Base-by-base conservation (phyloP, 2,888 invertebrate genomes). In the Drosophila multiciliata region DNA sequence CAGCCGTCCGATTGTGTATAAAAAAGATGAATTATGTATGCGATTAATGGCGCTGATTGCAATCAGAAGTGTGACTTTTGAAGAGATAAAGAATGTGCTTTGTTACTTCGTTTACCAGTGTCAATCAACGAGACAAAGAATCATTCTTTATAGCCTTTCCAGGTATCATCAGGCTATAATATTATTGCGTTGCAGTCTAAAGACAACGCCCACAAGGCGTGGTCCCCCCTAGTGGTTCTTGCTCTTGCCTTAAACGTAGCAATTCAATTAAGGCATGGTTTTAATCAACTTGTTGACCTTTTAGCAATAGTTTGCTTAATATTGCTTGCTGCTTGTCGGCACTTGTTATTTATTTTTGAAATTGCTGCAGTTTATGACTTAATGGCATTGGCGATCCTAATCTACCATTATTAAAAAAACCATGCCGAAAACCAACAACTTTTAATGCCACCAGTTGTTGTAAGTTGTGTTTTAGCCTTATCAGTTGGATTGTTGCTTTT, bases 201-300 rank as follows among this genome's bases (percentile, higher is more conserved):
- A 42, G 64, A 54, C 54, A 62, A 61, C 45, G 69, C 57, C 70
- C 80, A 61, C 62, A 63, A 66, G 52, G 29, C 45, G 29, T 29
- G 29, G 29, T 29, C 29, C 29, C 62, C 40, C 45, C 23, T 32
- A 61, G 63, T 64, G 42, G 62, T 66, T 72, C 73, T 72, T 11
- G 75, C 15, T 53, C 1, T 64, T 33, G 54, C 75, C 73, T 59
- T 73, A 61, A 60, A 33, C 55, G 64, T 66, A 35, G 53, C 64
- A 54, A 40, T 62, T 55, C 80, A 75, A 62, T 67, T 84, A 80
- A 70, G 73, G 84, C 64, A 53, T 50, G 55, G 52, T 49, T 55
- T 73, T 54, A 48, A 61, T 52, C 68, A 69, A 82, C 87, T 83
- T 78, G 83, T 87, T 84, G 85, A 87, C 87, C 84, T 84, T 87